Base-by-base conservation (phyloP, 2,113 vertebrate genomes). In the Kryptolebias marmoratus region DNA sequence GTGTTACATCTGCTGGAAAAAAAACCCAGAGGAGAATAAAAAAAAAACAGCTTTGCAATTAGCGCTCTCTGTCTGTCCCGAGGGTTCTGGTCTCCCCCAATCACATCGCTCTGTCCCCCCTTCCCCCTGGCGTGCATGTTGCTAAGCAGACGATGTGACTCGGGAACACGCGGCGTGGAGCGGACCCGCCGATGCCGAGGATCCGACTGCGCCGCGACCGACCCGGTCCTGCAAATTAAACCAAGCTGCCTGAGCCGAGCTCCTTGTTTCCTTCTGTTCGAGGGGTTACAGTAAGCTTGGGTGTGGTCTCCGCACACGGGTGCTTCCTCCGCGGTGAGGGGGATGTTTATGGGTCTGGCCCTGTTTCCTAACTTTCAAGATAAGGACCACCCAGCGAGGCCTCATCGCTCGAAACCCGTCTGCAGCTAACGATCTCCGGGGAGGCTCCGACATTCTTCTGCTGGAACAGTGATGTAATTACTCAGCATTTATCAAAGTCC, bases 91-190 rank as follows among this genome's bases (percentile, higher is more conserved):
- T 88, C 83, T 93, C 90, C 82, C 87, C 92, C 92, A 92, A 92
- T 94, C 92, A 90, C 85, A 74, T 77, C 36, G 73, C 77, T 75
- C 64, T 72, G 77, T 84, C 85, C 84, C 64, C 50, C 78, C 22
- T 22, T 85, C 79, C 84, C 82, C 73, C 85, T 65, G 36, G 75
- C 59, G 69, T 79, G 79, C 61, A 64, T 88, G 91, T 93, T 92
- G 91, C 91, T 88, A 92, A 93, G 91, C 91, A 91, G 89, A 91
- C 72, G 85, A 88, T 83, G 84, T 92, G 91, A 90, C 87, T 90
- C 85, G 87, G 85, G 85, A 85, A 76, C 82, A 87, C 86, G 82
- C 75, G 65, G 72, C 44, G 55, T 58, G 61, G 73, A 73, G 81
- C 81, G 79, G 76, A 84, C 82, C 57, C 65, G 64, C 61, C 52